phyloP scores from a whole-genome alignment of 1,140 invertebrate genomes.

The Battus philenor region DNA sequence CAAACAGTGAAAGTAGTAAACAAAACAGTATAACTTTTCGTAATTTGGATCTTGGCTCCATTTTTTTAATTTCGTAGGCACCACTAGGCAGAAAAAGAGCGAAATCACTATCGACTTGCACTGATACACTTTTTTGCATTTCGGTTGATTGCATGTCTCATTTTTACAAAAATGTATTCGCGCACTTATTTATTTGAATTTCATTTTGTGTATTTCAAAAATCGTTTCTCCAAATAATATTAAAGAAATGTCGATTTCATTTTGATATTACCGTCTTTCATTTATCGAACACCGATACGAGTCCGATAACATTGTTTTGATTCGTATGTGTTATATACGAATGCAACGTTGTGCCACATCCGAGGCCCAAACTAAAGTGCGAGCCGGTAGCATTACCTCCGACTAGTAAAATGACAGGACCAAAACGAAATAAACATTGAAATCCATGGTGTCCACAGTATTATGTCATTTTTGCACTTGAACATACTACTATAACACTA shows the following conservation, averaged over 20 bases:
- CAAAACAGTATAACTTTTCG: conserved; percentile 87
- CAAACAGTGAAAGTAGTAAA: conserved; percentile 85
- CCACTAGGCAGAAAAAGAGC: conserved; percentile 81
- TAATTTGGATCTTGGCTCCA: conserved; percentile 84
- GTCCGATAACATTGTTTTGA: conserved; percentile 55
- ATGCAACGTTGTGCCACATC: conserved; percentile 38
- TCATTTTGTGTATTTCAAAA: conserved; percentile 23
- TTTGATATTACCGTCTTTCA: conserved; percentile 38
- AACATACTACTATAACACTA: too few species aligned
- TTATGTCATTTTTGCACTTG: too few species aligned
- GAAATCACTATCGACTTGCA: conserved; percentile 87
- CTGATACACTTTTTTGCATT: conserved; percentile 85
- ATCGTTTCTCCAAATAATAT: conserved; percentile 14
- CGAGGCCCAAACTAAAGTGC: conserved; percentile 47
- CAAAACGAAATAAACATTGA: conserved; percentile 33
- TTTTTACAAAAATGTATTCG: conserved; percentile 66
- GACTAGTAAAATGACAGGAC: conserved; percentile 26
- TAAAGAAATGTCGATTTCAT: conserved; percentile 28
- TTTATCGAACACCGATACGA: conserved; percentile 44
- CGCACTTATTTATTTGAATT: conserved; percentile 41
- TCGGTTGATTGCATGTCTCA: conserved; percentile 75
- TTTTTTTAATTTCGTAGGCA: conserved; percentile 85
- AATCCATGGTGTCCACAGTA: too few species aligned
- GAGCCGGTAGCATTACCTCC: conserved; percentile 17
- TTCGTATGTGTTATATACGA: conserved; percentile 31